These are phyloP conservation scores for Danio jaintianensis DNA, from an alignment of 2,797 vertebrate species.

Conservation along the genomic window DNA sequence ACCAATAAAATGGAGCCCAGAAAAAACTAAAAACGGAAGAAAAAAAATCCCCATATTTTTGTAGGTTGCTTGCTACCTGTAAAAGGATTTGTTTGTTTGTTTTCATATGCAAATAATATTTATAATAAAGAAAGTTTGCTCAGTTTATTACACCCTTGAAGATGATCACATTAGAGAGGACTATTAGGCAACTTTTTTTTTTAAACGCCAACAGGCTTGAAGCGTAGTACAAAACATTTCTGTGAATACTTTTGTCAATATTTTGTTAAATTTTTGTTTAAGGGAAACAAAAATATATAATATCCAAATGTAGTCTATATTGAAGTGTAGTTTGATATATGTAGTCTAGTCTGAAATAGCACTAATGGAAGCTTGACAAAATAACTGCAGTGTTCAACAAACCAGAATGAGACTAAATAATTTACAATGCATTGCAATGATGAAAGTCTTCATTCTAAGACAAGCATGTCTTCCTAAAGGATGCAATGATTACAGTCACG, in stretches of 20 bases:
- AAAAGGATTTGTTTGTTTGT: too few species aligned
- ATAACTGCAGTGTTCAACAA: background rate
- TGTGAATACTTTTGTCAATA: background rate
- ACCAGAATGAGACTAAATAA: background rate
- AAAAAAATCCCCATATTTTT: too few species aligned
- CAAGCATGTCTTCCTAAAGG: background rate
- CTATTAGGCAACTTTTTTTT: too few species aligned
- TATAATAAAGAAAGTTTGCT: too few species aligned
- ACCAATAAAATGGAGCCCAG: too few species aligned
- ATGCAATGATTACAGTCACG: slow-evolving; percentile 51
- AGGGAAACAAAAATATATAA: background rate
- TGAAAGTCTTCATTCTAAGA: background rate
- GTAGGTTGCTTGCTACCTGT: too few species aligned
- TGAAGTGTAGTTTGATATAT: background rate
- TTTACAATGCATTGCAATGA: background rate
- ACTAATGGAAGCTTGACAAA: background rate
- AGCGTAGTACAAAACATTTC: background rate
- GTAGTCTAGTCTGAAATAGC: background rate
- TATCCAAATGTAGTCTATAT: background rate
- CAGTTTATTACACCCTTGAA: too few species aligned
- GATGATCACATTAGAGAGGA: too few species aligned
- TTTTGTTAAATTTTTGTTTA: background rate
- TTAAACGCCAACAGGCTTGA: background rate
- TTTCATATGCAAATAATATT: too few species aligned
- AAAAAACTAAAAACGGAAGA: too few species aligned